Percentiles rank a stretch among this genome's conserved stretches.
These are phyloP conservation scores for Molossus alvarezi DNA, from an alignment of 2,797 vertebrate species.

Conservation along the genomic window DNA sequence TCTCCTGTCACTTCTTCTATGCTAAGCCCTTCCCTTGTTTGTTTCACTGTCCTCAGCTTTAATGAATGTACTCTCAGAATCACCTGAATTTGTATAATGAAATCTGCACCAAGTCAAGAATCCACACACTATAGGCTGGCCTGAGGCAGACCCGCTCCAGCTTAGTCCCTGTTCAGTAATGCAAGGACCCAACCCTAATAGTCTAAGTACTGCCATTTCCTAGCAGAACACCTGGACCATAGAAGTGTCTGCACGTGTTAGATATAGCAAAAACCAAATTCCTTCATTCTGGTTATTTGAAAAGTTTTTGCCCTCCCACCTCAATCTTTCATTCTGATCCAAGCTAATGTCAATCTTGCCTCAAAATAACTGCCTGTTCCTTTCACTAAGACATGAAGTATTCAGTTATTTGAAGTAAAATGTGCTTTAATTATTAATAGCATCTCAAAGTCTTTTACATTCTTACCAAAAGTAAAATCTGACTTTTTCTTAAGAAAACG, in stretches of 20 bases:
- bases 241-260: background rate
- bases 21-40: too few relatives aligned
- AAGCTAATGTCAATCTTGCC: background rate
- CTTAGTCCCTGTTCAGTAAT: background rate
- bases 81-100: too few relatives aligned
- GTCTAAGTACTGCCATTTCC: background rate
- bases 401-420: slow-evolving; percentile 1
- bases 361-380: slow-evolving; percentile 13
- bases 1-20: too few relatives aligned
- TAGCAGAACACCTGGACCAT: background rate
- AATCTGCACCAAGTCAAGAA: too few relatives aligned
- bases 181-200: background rate
- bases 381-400: background rate
- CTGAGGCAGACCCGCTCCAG: background rate
- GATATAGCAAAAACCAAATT: background rate
- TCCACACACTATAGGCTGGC: too few relatives aligned
- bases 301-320: background rate
- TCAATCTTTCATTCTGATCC: background rate
- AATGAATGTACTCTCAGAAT: too few relatives aligned
- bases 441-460: background rate
- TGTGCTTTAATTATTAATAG: background rate
- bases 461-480: slow-evolving; percentile 8
- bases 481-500: background rate
- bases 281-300: background rate
- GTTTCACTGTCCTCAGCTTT: too few relatives aligned